These are phyloP conservation scores for Solea senegalensis DNA, from an alignment of 2,113 vertebrate genomes.

Conservation along the genomic window DNA sequence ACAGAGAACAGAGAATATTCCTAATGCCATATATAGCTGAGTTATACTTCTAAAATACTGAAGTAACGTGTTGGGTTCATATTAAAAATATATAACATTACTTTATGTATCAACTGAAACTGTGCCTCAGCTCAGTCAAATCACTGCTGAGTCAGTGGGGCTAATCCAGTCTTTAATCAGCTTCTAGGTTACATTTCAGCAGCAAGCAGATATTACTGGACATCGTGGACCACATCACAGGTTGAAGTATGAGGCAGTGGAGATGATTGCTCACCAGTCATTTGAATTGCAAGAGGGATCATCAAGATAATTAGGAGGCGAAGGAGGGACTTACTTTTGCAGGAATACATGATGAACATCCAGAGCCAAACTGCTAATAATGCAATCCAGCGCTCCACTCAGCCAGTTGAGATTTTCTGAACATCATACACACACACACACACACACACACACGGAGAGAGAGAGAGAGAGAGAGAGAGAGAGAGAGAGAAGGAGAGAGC, in stretches of 20 bases:
- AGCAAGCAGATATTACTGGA: slow-evolving; percentile 19
- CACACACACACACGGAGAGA: not conserved
- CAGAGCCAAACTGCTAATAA: slow-evolving; percentile 55
- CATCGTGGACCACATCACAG: slow-evolving; percentile 21
- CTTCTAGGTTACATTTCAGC: slow-evolving; percentile 25
- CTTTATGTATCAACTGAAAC: not conserved
- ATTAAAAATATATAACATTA: not conserved
- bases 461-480: too few relatives aligned
- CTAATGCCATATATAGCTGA: not conserved
- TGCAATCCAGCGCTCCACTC: slow-evolving; percentile 51
- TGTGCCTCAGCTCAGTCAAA: slow-evolving; percentile 13
- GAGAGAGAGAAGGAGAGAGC: too few relatives aligned
- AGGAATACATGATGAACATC: slow-evolving; percentile 56
- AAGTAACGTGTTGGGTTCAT: not conserved
- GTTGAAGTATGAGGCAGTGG: slow-evolving; percentile 6
- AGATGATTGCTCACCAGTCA: slow-evolving; percentile 33
- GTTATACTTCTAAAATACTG: slow-evolving; percentile 21
- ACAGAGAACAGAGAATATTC: slow-evolving; percentile 5
- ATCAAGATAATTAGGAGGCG: slow-evolving; percentile 60
- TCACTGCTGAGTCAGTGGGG: slow-evolving; percentile 24
- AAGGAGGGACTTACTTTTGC: slow-evolving; percentile 26
- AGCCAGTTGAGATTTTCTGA: slow-evolving; percentile 48
- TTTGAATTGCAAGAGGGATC: slow-evolving; percentile 63
- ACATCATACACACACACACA: not conserved
- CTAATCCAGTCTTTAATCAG: slow-evolving; percentile 22